Percentiles rank a stretch among this genome's conserved stretches.
Conservation (phyloP, 2,888 invertebrate genomes). For the Hyposoter dolosus region DNA sequence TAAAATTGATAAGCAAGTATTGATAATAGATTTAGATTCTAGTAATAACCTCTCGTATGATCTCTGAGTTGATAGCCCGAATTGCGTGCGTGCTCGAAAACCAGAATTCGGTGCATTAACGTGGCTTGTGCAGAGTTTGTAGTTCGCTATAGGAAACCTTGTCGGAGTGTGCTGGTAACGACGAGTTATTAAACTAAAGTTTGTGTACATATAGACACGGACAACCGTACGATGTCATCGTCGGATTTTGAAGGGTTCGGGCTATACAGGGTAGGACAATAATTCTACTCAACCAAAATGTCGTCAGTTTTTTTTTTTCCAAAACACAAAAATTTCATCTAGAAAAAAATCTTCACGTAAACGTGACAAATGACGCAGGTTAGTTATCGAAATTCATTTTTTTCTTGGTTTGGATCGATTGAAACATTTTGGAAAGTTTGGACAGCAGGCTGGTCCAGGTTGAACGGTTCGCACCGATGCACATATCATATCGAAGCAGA, state of each 20-base stretch:
- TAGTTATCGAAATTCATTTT: background rate
- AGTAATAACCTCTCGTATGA: background rate
- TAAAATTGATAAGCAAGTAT: conserved; percentile 2
- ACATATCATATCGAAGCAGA: too few relatives aligned
- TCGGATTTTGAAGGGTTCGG: background rate
- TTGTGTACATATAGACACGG: conserved; percentile 66
- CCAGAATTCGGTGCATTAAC: conserved; percentile 70
- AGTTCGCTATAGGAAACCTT: conserved; percentile 16
- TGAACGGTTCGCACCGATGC: too few relatives aligned
- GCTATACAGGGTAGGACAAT: background rate
- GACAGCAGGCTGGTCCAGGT: too few relatives aligned
- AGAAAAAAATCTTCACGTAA: too few relatives aligned
- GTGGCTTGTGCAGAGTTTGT: conserved; percentile 25
- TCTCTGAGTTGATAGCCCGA: conserved; percentile 59
- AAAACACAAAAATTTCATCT: too few relatives aligned
- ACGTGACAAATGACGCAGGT: too few relatives aligned
- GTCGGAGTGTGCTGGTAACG: conserved; percentile 63
- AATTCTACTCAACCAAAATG: too few relatives aligned
- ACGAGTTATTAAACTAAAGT: conserved; percentile 78
- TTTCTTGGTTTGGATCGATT: background rate
- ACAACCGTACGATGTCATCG: background rate
- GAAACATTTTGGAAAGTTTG: background rate
- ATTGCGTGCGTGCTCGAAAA: conserved; percentile 53
- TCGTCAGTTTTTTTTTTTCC: too few relatives aligned
- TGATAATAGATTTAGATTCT: conserved; percentile 19